phyloP scores from a whole-genome alignment of 2,888 invertebrate genomes.

The Xanthia icteritia region DNA sequence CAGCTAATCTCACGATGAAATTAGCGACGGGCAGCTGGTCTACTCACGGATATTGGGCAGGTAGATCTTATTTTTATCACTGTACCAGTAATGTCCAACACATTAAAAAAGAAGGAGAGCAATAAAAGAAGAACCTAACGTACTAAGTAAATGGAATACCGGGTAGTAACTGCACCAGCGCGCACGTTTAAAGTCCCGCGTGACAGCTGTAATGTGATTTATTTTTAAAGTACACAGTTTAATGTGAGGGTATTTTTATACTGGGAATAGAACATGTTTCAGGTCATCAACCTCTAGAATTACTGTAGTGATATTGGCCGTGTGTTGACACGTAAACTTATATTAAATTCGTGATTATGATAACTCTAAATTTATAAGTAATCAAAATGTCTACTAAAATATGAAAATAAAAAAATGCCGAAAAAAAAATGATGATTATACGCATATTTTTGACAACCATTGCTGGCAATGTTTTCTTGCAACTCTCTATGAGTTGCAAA shows the following conservation, averaged over 20 bases:
- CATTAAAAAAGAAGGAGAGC: constrained; percentile 17
- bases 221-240: constrained; percentile 26
- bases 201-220: constrained; percentile 40
- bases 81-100: constrained; percentile 7
- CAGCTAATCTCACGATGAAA: neutral
- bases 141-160: constrained; percentile 37
- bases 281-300: constrained; percentile 2
- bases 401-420: neutral
- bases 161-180: constrained; percentile 44
- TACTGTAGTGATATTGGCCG: neutral
- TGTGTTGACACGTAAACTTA: neutral
- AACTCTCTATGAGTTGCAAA: neutral
- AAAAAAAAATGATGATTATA: too few species aligned
- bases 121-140: constrained; percentile 16
- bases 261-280: neutral
- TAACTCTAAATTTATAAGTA: neutral
- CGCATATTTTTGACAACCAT: neutral
- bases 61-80: constrained; percentile 18
- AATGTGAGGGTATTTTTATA: constrained; percentile 30
- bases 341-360: constrained; percentile 6
- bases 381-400: neutral
- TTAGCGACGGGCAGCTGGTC: neutral
- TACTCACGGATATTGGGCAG: neutral
- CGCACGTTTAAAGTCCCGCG: constrained; percentile 31
- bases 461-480: too few species aligned